Percentiles rank a stretch among this genome's conserved stretches.
phyloP scores from a whole-genome alignment of 2,888 invertebrate species.

The Eupeodes latifasciatus region DNA sequence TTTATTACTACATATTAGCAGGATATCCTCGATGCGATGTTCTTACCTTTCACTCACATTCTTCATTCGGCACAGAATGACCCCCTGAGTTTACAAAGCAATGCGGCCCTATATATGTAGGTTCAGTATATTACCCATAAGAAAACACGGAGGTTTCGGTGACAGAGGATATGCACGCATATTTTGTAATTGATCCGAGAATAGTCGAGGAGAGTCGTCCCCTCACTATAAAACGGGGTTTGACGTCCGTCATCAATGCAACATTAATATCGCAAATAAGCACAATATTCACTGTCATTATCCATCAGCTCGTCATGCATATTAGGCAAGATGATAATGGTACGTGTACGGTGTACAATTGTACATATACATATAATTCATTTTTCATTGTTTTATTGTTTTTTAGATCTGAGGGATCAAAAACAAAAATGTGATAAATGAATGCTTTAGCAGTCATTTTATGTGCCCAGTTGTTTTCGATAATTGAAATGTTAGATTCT shows the following conservation, averaged over 20 bases:
- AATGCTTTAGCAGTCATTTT: slow-evolving; percentile 68
- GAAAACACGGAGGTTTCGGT: not conserved
- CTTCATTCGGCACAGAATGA: slow-evolving; percentile 11
- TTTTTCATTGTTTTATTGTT: slow-evolving; percentile 61
- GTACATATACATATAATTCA: slow-evolving; percentile 68
- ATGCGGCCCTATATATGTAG: slow-evolving; percentile 3
- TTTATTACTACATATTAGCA: slow-evolving; percentile 66
- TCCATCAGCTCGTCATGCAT: slow-evolving; percentile 69
- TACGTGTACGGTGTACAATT: slow-evolving; percentile 1
- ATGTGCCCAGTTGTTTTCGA: slow-evolving; percentile 61
- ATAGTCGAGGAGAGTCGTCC: not conserved
- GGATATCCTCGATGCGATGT: slow-evolving; percentile 47
- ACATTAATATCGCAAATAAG: slow-evolving; percentile 69
- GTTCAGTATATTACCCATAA: not conserved
- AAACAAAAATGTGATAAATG: slow-evolving; percentile 74
- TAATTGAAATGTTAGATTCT: slow-evolving; percentile 69
- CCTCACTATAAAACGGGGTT: not conserved
- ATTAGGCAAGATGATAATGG: slow-evolving; percentile 69
- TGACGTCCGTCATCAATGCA: slow-evolving; percentile 60
- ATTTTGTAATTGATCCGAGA: slow-evolving; percentile 62
- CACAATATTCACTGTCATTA: slow-evolving; percentile 64
- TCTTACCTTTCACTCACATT: slow-evolving; percentile 44
- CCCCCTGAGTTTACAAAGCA: slow-evolving; percentile 26
- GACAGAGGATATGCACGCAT: slow-evolving; percentile 51
- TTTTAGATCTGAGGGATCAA: slow-evolving; percentile 52